Conservation (phyloP, 1,140 invertebrate genomes). For the Papilio xuthus region DNA sequence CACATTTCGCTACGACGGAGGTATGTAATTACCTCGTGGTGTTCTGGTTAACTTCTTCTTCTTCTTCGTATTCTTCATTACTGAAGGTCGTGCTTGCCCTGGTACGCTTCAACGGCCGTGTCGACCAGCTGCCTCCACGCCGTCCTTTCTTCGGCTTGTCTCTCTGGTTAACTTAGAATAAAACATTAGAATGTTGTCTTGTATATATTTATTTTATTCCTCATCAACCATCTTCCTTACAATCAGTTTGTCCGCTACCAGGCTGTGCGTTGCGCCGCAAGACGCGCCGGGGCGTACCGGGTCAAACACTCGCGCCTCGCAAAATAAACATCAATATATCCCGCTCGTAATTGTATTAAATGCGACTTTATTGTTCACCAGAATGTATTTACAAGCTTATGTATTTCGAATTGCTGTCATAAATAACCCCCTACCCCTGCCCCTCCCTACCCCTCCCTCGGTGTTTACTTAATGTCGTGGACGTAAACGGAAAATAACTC, state of each 20-base stretch:
- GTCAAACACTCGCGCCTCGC: slow-evolving; percentile 65
- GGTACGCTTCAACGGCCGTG: no score
- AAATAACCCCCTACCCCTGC: slow-evolving; percentile 44
- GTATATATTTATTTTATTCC: no score
- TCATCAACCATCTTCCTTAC: not conserved
- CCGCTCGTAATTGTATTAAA: slow-evolving; percentile 75
- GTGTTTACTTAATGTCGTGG: slow-evolving; percentile 42
- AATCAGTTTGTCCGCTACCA: not conserved
- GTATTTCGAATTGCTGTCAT: slow-evolving; percentile 64
- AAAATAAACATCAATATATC: slow-evolving; percentile 74
- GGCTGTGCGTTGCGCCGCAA: slow-evolving; percentile 35
- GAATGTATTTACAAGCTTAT: slow-evolving; percentile 63
- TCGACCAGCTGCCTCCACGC: no score
- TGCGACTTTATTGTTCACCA: slow-evolving; percentile 72
- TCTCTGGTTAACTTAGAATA: no score
- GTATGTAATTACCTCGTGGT: no score
- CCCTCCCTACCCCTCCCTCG: not conserved
- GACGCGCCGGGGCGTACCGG: slow-evolving; percentile 47
- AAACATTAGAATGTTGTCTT: no score
- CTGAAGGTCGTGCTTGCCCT: no score
- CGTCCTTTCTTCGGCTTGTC: no score
- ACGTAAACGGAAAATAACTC: slow-evolving; percentile 33
- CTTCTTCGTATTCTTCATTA: no score
- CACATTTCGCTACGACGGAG: no score
- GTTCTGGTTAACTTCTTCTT: no score